phyloP scores from a whole-genome alignment of 1,140 invertebrate genomes.

The Pemphigus obesinymphae region DNA sequence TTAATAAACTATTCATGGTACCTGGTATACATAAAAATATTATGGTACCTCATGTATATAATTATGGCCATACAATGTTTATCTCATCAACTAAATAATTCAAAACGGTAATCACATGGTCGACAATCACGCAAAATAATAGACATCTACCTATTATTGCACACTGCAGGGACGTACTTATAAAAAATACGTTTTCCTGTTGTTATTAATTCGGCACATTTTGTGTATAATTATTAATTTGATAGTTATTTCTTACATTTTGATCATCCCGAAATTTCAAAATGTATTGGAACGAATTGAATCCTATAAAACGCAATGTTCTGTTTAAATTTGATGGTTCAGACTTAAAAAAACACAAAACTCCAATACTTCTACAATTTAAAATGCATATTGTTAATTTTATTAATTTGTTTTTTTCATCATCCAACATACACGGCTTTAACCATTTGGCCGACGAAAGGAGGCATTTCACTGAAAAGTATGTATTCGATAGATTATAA shows the following conservation, averaged over 20 bases:
- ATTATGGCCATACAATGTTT: neutral
- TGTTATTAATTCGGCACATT: neutral
- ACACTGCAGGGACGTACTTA: too few relatives aligned
- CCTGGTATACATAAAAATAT: too few relatives aligned
- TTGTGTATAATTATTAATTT: neutral
- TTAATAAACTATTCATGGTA: neutral
- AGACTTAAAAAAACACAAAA: neutral
- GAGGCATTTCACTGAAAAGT: conserved; percentile 30
- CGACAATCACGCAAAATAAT: neutral
- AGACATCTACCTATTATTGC: neutral
- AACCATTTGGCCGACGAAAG: conserved; percentile 2
- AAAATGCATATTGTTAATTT: neutral
- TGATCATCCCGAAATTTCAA: neutral
- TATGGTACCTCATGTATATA: neutral
- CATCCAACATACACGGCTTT: conserved; percentile 30
- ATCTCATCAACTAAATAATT: neutral
- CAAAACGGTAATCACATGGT: neutral
- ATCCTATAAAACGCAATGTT: neutral
- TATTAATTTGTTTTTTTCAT: conserved; percentile 13
- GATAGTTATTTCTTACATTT: neutral
- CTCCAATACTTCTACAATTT: neutral
- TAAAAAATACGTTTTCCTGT: too few relatives aligned
- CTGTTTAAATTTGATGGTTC: neutral
- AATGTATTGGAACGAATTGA: conserved; percentile 34
- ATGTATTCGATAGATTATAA: neutral